These are phyloP conservation scores for Enteromius argenteus DNA, from an alignment of 2,797 vertebrate genomes.

Conservation along the genomic window DNA sequence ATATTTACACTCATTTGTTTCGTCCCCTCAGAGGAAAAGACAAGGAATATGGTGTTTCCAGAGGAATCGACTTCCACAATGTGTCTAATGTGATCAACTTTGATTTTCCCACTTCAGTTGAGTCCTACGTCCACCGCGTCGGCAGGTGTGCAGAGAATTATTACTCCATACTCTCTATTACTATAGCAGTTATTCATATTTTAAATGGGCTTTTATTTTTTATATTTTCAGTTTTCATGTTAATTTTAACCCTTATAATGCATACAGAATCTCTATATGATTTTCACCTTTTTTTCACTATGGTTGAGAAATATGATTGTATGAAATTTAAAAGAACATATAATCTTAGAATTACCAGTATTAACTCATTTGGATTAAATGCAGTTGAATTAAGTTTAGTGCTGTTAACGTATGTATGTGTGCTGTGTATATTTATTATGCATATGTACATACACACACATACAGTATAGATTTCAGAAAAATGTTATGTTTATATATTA, in stretches of 20 bases:
- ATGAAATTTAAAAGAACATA: background rate
- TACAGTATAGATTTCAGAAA: too few species aligned
- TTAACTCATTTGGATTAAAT: background rate
- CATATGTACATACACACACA: too few species aligned
- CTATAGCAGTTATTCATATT: background rate
- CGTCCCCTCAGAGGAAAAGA: conserved; percentile 75
- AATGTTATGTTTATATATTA: too few species aligned
- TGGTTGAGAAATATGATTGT: background rate
- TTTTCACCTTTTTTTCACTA: background rate
- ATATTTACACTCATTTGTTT: background rate
- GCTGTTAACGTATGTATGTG: background rate
- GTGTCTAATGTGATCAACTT: conserved; percentile 91
- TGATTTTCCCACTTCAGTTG: conserved; percentile 84
- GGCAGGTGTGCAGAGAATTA: conserved; percentile 80
- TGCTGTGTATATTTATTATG: too few species aligned
- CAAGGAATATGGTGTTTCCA: conserved; percentile 85
- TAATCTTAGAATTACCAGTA: background rate
- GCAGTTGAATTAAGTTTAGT: background rate
- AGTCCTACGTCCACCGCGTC: conserved; percentile 91
- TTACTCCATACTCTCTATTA: background rate
- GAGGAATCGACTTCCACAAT: conserved; percentile 94
- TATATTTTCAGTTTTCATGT: background rate
- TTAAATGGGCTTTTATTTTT: background rate
- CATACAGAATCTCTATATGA: background rate
- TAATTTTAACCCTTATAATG: background rate